These are phyloP conservation scores for Sabellastarte sp. DNA, from an alignment of 2,888 invertebrate genomes.

Conservation along the genomic window DNA sequence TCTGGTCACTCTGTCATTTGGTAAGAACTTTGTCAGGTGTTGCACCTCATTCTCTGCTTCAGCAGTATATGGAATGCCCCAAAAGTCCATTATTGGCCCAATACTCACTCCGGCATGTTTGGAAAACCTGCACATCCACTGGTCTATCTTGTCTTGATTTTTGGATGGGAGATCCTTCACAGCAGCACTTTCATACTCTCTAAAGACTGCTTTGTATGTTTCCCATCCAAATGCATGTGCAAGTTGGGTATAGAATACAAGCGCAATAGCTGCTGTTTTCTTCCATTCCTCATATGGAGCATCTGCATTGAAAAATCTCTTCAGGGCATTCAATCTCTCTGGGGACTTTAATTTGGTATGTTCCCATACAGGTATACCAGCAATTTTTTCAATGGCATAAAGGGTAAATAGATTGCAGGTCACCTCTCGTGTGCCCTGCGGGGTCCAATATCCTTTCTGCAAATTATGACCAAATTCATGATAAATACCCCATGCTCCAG, in stretches of 20 bases:
- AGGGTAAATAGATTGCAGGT: slow-evolving; percentile 37
- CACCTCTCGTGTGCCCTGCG: slow-evolving; percentile 28
- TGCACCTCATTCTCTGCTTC: too few species aligned
- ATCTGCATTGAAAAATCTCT: slow-evolving; percentile 25
- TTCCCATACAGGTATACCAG: slow-evolving; percentile 19
- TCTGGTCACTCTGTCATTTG: too few species aligned
- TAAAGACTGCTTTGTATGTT: slow-evolving; percentile 29
- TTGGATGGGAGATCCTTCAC: slow-evolving; percentile 10
- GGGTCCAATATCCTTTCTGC: slow-evolving; percentile 34
- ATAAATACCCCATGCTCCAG: slow-evolving; percentile 35
- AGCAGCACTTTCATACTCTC: slow-evolving; percentile 19
- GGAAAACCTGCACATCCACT: slow-evolving; percentile 31
- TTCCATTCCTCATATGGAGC: slow-evolving; percentile 27
- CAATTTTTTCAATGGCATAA: slow-evolving; percentile 29
- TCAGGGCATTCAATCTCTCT: slow-evolving; percentile 5
- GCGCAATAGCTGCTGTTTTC: slow-evolving; percentile 23
- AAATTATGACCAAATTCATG: slow-evolving; percentile 42
- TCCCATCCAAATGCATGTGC: slow-evolving; percentile 32
- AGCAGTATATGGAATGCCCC: slow-evolving; percentile 37
- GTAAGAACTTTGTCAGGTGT: too few species aligned
- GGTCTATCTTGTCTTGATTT: slow-evolving; percentile 31
- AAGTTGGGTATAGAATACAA: slow-evolving; percentile 34
- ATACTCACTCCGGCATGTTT: slow-evolving; percentile 22
- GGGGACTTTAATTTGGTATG: slow-evolving; percentile 27
- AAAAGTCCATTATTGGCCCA: slow-evolving; percentile 29